Conservation (phyloP, 35 echinoderm and acorn worm species). For the Acanthaster planci region DNA sequence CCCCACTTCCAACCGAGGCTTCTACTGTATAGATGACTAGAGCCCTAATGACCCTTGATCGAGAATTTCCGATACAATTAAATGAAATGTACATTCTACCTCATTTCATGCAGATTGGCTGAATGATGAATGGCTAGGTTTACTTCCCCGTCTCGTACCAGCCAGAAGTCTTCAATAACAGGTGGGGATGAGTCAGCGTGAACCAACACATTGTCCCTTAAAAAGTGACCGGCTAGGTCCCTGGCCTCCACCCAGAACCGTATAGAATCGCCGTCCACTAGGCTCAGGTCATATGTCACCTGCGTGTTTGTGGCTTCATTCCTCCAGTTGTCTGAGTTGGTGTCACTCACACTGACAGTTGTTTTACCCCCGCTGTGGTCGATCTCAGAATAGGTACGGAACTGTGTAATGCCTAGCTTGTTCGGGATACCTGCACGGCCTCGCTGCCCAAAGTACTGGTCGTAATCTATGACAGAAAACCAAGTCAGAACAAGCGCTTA, state of each 20-base stretch:
- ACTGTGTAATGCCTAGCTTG: conserved; percentile 15
- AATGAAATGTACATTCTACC: conserved; percentile 9
- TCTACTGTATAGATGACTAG: no score
- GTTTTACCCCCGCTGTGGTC: conserved; percentile 12
- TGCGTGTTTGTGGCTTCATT: conserved; percentile 10
- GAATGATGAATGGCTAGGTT: conserved; percentile 48
- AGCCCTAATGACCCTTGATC: no score
- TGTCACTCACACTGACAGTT: neutral
- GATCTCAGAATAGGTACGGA: neutral
- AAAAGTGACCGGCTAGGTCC: conserved; percentile 30
- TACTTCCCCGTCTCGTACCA: conserved; percentile 29
- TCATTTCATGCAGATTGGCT: conserved; percentile 41
- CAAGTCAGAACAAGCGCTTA: neutral
- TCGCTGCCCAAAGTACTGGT: conserved; percentile 34
- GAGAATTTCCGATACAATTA: neutral
- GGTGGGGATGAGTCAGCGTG: conserved; percentile 51
- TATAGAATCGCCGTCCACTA: conserved; percentile 45
- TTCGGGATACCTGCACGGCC: conserved; percentile 49
- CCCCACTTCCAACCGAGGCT: no score
- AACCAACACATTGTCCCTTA: neutral
- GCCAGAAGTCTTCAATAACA: conserved; percentile 38
- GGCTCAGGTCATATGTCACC: neutral
- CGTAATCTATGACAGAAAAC: conserved; percentile 31
- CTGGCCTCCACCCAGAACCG: conserved; percentile 30
- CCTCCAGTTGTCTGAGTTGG: conserved; percentile 9